Conservation (phyloP, 2,797 vertebrate genomes). For the Fratercula arctica region DNA sequence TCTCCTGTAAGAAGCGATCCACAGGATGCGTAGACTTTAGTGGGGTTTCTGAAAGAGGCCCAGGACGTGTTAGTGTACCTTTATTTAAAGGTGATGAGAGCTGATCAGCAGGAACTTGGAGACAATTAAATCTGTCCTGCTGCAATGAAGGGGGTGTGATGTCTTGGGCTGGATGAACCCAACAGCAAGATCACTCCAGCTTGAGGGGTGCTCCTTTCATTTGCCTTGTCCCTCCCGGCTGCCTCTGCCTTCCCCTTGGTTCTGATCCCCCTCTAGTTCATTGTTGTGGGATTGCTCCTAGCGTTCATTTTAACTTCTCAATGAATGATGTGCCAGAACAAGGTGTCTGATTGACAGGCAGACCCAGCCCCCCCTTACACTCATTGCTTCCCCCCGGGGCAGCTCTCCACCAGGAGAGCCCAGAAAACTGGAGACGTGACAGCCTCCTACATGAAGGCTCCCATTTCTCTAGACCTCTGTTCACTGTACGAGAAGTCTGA, state of each 20-base stretch:
- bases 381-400: neutral
- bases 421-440: neutral
- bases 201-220: neutral
- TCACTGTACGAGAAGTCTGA: neutral
- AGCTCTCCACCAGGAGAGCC: neutral
- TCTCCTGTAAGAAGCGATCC: neutral
- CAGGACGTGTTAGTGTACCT: neutral
- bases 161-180: neutral
- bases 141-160: neutral
- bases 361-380: neutral
- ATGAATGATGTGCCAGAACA: neutral
- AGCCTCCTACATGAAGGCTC: neutral
- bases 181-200: neutral
- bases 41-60: neutral
- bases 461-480: neutral
- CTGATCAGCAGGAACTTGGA: neutral
- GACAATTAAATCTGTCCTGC: neutral
- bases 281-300: neutral
- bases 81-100: neutral
- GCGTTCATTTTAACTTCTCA: neutral
- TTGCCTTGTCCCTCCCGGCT: neutral
- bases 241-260: neutral
- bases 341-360: neutral
- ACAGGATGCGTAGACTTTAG: neutral
- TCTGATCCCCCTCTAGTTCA: neutral